A percentile compares a stretch with the other conserved stretches of the same genome.
Evolutionary conservation across 1,140 invertebrate species (phyloP).

Genomic region (Scaptodrosophila lebanonensis): DNA sequence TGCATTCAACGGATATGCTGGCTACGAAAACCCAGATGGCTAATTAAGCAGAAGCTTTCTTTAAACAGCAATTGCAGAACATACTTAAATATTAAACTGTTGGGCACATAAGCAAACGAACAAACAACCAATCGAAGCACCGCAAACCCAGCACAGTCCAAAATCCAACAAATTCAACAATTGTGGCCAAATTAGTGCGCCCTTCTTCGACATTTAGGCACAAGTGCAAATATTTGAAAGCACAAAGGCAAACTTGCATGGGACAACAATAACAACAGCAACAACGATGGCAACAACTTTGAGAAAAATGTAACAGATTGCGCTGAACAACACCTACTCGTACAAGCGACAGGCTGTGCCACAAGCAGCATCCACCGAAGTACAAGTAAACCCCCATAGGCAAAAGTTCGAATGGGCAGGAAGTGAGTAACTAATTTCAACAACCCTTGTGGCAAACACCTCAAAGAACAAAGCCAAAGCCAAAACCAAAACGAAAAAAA

Average conservation of each 20-base stretch:
- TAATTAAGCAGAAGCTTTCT: slow-evolving; percentile 62
- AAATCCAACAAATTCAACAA: slow-evolving; percentile 48
- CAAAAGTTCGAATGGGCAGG: slow-evolving; percentile 5
- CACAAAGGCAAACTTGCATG: not conserved
- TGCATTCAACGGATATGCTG: slow-evolving; percentile 8
- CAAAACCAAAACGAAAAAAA: slow-evolving; percentile 33
- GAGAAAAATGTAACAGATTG: slow-evolving; percentile 71
- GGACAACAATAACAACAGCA: slow-evolving; percentile 55
- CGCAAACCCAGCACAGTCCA: too few species aligned
- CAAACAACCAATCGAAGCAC: not conserved
- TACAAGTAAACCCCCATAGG: slow-evolving; percentile 46
- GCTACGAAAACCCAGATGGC: slow-evolving; percentile 50
- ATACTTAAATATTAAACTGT: slow-evolving; percentile 70
- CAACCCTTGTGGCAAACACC: slow-evolving; percentile 71
- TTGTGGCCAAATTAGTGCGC: slow-evolving; percentile 57
- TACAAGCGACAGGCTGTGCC: slow-evolving; percentile 4
- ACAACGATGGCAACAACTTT: slow-evolving; percentile 14
- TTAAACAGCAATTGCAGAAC: slow-evolving; percentile 65
- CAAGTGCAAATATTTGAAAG: slow-evolving; percentile 69
- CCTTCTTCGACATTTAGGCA: slow-evolving; percentile 23
- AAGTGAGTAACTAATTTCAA: slow-evolving; percentile 70
- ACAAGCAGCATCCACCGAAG: too few species aligned
- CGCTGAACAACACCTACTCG: slow-evolving; percentile 55
- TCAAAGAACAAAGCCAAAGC: slow-evolving; percentile 28
- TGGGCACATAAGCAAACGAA: slow-evolving; percentile 51